Conservation (phyloP, 2,113 vertebrate species). For the Salvelinus namaycush region DNA sequence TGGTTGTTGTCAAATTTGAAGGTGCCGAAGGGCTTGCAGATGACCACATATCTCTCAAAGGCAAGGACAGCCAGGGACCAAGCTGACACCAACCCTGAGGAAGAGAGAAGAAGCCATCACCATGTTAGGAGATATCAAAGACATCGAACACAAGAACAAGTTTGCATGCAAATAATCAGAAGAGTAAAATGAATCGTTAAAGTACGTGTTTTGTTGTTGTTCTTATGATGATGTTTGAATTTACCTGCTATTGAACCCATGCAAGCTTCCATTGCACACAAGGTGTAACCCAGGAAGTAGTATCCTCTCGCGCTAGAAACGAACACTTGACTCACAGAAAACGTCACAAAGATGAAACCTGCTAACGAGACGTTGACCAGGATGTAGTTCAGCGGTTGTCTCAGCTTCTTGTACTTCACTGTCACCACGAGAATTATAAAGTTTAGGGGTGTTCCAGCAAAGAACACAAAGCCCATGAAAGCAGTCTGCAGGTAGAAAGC, state of each 20-base stretch:
- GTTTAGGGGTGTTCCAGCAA: conserved; percentile 76
- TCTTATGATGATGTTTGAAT: background rate
- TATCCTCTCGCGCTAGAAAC: conserved; percentile 72
- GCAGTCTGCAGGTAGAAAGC: conserved; percentile 78
- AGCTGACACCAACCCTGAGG: conserved; percentile 68
- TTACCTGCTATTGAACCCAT: conserved; percentile 66
- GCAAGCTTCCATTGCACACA: conserved; percentile 75
- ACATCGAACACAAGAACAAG: background rate
- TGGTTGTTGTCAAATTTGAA: conserved; percentile 78
- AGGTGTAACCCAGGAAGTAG: conserved; percentile 73
- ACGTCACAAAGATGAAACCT: conserved; percentile 74
- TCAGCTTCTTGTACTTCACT: conserved; percentile 78
- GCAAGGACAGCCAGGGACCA: conserved; percentile 85
- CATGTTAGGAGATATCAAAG: background rate
- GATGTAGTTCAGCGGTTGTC: conserved; percentile 84
- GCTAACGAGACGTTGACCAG: conserved; percentile 79
- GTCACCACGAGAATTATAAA: conserved; percentile 76
- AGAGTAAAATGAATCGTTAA: background rate
- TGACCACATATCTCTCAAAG: conserved; percentile 79
- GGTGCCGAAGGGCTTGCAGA: conserved; percentile 84
- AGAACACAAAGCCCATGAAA: conserved; percentile 82
- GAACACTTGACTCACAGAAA: conserved; percentile 79
- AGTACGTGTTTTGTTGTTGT: background rate
- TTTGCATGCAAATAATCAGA: background rate
- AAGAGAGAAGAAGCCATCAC: background rate